phyloP scores from a whole-genome alignment of 2,888 invertebrate genomes.

The Taphrorychus bicolor region DNA sequence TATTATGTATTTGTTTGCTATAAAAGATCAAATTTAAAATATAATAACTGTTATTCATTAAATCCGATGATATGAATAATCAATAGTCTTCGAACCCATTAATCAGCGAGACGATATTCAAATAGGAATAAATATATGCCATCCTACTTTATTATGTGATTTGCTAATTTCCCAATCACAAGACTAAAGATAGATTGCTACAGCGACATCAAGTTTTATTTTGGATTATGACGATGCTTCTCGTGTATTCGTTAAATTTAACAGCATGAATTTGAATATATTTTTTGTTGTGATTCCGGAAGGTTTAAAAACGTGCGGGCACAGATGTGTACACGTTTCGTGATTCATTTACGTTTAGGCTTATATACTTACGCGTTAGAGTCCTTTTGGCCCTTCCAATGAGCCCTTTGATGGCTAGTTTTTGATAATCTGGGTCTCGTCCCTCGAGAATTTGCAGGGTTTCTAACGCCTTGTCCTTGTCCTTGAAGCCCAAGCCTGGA shows the following conservation, averaged over 20 bases:
- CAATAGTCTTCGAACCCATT: too few species aligned
- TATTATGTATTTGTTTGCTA: too few species aligned
- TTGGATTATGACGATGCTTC: background rate
- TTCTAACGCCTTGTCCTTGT: constrained; percentile 74
- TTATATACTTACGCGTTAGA: constrained; percentile 66
- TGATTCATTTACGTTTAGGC: too few species aligned
- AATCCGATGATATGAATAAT: too few species aligned
- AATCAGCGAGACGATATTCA: too few species aligned
- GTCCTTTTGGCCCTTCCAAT: constrained; percentile 76
- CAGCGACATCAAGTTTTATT: background rate
- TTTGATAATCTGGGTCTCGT: constrained; percentile 80
- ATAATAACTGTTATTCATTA: too few species aligned
- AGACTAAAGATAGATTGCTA: constrained; percentile 3
- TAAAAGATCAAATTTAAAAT: too few species aligned
- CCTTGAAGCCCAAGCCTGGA: constrained; percentile 79
- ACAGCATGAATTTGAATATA: background rate
- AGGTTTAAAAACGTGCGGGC: too few species aligned
- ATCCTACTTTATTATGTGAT: background rate
- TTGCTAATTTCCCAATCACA: background rate
- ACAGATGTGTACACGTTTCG: too few species aligned
- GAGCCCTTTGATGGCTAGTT: constrained; percentile 73
- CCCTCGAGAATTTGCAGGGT: constrained; percentile 73
- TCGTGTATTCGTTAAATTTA: background rate
- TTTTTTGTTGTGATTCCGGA: background rate
- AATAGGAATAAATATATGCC: too few species aligned